These are phyloP conservation scores for Pangasianodon gigas DNA, from an alignment of 2,113 vertebrate species.

Conservation along the genomic window DNA sequence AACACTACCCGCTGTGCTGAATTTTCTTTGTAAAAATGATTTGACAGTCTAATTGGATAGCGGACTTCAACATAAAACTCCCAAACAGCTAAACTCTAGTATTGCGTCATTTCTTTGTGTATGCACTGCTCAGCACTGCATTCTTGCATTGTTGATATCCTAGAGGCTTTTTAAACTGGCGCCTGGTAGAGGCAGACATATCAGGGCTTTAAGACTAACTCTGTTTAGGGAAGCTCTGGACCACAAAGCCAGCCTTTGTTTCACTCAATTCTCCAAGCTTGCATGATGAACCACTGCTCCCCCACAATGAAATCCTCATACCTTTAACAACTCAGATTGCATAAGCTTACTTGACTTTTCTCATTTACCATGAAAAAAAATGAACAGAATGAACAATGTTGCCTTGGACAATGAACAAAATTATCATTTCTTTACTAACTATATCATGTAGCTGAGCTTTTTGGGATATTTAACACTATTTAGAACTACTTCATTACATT, in stretches of 20 bases:
- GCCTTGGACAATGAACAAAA: not conserved
- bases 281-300: constrained; percentile 8
- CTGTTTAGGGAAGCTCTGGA: constrained; percentile 27
- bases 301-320: constrained; percentile 19
- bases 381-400: too few species aligned
- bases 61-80: not conserved
- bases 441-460: not conserved
- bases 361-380: not conserved
- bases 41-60: not conserved
- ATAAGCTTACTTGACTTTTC: not conserved
- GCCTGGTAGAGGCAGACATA: not conserved
- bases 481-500: not conserved
- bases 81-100: not conserved
- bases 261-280: not conserved
- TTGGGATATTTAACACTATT: not conserved
- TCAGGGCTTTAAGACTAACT: constrained; percentile 17
- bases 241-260: constrained; percentile 39
- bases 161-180: constrained; percentile 6
- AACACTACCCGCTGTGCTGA: not conserved
- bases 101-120: constrained; percentile 5
- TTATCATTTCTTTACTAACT: not conserved
- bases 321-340: not conserved
- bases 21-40: not conserved
- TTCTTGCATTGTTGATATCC: not conserved
- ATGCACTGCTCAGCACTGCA: not conserved